Percentiles rank a stretch among this genome's conserved stretches.
Evolutionary conservation across 2,888 invertebrate genomes (phyloP).

Genomic region (Noctua pronuba): DNA sequence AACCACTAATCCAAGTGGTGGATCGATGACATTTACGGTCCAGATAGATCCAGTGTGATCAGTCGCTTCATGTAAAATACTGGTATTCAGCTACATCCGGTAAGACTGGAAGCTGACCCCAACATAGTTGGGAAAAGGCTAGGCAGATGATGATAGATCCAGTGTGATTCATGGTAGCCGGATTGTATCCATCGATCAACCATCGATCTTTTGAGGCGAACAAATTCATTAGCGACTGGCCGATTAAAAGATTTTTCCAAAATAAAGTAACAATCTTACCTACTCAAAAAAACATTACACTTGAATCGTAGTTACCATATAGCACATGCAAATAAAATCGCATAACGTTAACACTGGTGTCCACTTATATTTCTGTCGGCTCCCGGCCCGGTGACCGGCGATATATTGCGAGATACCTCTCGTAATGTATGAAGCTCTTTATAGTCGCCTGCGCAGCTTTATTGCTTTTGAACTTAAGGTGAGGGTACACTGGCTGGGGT

Average conservation of each 20-base stretch:
- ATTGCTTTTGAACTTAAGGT: slow-evolving; percentile 69
- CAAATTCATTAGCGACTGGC: not conserved
- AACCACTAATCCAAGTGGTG: not conserved
- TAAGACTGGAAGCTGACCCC: too few relatives aligned
- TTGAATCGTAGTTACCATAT: slow-evolving; percentile 22
- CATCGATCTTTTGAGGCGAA: not conserved
- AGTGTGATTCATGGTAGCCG: not conserved
- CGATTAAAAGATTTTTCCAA: not conserved
- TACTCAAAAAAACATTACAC: not conserved
- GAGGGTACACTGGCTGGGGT: slow-evolving; percentile 42
- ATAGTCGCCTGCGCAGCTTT: slow-evolving; percentile 74
- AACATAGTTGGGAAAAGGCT: too few relatives aligned
- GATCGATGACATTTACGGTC: not conserved
- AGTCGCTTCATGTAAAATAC: too few relatives aligned
- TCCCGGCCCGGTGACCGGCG: slow-evolving; percentile 67
- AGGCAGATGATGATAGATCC: too few relatives aligned
- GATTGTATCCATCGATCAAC: not conserved
- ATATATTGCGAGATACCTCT: slow-evolving; percentile 68
- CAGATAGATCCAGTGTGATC: not conserved
- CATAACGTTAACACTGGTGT: slow-evolving; percentile 71
- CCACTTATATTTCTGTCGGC: slow-evolving; percentile 72
- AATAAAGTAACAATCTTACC: not conserved
- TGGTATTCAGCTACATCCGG: too few relatives aligned
- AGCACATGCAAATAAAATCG: slow-evolving; percentile 67
- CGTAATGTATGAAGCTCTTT: slow-evolving; percentile 77